Conservation (phyloP, 2,888 invertebrate genomes). For the Caenorhabditis zanzibari region DNA sequence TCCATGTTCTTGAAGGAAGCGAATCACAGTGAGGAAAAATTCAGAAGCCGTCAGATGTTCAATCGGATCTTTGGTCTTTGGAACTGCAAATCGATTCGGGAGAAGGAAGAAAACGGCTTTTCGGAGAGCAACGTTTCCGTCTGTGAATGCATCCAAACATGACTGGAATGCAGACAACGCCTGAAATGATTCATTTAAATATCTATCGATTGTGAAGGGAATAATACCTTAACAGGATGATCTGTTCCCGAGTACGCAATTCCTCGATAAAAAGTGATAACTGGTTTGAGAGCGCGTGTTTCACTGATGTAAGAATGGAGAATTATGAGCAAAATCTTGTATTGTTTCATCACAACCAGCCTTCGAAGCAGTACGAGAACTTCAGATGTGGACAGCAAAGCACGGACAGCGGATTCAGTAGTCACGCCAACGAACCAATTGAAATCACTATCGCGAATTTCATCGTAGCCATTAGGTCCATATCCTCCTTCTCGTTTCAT, state of each 20-base stretch:
- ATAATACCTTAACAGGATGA: conserved; percentile 67
- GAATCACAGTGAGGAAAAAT: conserved; percentile 62
- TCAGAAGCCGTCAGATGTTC: conserved; percentile 43
- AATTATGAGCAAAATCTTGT: conserved; percentile 37
- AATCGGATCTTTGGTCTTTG: conserved; percentile 42
- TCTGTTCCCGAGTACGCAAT: conserved; percentile 75
- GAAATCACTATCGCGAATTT: conserved; percentile 40
- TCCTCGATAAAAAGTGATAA: conserved; percentile 74
- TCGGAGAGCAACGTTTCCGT: conserved; percentile 71
- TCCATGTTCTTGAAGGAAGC: conserved; percentile 72
- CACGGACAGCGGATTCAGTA: conserved; percentile 60
- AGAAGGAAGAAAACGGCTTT: conserved; percentile 68
- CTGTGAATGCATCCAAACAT: conserved; percentile 65
- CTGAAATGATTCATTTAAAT: not conserved
- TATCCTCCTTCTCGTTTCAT: conserved; percentile 59
- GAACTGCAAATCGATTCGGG: conserved; percentile 25
- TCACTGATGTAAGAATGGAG: conserved; percentile 62
- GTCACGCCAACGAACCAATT: conserved; percentile 59
- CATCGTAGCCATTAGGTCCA: conserved; percentile 41
- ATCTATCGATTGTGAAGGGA: not conserved
- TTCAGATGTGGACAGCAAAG: conserved; percentile 59
- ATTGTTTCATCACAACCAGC: conserved; percentile 44
- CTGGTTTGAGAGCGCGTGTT: conserved; percentile 58
- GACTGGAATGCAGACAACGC: conserved; percentile 71
- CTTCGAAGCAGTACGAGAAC: conserved; percentile 40